A percentile compares a stretch with the other conserved stretches of the same genome.
phyloP scores from a whole-genome alignment of 2,797 vertebrate species.

The Peromyscus nudipes region DNA sequence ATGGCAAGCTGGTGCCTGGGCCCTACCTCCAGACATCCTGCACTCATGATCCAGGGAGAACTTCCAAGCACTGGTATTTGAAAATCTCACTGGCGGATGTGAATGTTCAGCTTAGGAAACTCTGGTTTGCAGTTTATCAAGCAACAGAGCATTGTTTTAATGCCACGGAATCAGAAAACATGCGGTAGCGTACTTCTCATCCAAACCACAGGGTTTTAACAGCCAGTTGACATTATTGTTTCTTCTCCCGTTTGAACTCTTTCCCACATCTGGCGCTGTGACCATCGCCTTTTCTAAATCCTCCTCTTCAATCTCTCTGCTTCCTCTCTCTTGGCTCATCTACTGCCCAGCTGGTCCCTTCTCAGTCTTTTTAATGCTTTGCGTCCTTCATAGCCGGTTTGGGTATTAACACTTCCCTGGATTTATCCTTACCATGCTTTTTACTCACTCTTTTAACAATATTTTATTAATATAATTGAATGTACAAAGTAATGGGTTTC shows the following conservation, averaged over 20 bases:
- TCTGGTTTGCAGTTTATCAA: slow-evolving; percentile 27
- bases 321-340: background rate
- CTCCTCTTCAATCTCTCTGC: background rate
- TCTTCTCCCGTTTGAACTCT: background rate
- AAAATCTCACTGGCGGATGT: slow-evolving; percentile 27
- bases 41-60: background rate
- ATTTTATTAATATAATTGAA: background rate
- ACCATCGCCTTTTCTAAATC: background rate
- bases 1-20: background rate
- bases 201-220: background rate
- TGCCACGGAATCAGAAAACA: slow-evolving; percentile 18
- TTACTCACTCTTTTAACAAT: background rate
- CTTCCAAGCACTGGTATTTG: slow-evolving; percentile 53
- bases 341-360: background rate
- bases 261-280: background rate
- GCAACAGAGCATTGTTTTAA: slow-evolving; percentile 30
- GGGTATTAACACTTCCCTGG: background rate
- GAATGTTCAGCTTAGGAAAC: slow-evolving; percentile 52
- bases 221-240: background rate
- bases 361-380: background rate
- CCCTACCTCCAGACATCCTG: background rate
- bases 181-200: background rate
- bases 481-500: background rate
- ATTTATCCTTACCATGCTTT: background rate
- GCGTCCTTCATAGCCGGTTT: background rate